These are phyloP conservation scores for Plutella xylostella DNA, from an alignment of 2,888 invertebrate species.

Conservation along the genomic window DNA sequence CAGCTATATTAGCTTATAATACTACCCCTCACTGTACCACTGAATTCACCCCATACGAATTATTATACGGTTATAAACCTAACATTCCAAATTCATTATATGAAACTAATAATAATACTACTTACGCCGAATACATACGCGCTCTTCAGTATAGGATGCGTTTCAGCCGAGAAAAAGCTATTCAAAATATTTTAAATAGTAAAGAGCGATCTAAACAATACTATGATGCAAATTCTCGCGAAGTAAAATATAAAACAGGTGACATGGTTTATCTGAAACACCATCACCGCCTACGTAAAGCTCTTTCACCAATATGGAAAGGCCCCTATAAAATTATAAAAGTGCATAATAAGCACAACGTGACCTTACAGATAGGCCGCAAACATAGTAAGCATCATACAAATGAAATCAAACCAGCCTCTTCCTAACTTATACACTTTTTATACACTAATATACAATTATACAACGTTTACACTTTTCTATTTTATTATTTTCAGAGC, in stretches of 20 bases:
- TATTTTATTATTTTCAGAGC: not conserved
- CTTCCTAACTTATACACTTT: no score
- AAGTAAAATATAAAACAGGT: constrained; percentile 7
- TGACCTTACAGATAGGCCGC: constrained; percentile 18
- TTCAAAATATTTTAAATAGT: constrained; percentile 1
- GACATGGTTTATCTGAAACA: constrained; percentile 11
- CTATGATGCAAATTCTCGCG: not conserved
- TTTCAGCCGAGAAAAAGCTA: not conserved
- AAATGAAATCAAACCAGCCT: constrained; percentile 16
- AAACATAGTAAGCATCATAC: constrained; percentile 17
- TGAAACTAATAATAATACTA: constrained; percentile 11
- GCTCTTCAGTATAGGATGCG: not conserved
- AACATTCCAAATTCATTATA: constrained; percentile 22
- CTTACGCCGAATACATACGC: not conserved
- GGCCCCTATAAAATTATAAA: constrained; percentile 22
- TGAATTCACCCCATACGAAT: constrained; percentile 29
- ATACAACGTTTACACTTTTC: no score
- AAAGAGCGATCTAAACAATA: constrained; percentile 4
- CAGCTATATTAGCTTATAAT: constrained; percentile 29
- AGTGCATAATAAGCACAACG: constrained; percentile 18
- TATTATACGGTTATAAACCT: constrained; percentile 31
- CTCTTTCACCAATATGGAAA: no score
- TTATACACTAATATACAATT: no score
- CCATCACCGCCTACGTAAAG: constrained; percentile 3
- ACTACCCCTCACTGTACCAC: constrained; percentile 27